phyloP scores from a whole-genome alignment of 2,888 invertebrate species.

The Nemapogon koenigi region DNA sequence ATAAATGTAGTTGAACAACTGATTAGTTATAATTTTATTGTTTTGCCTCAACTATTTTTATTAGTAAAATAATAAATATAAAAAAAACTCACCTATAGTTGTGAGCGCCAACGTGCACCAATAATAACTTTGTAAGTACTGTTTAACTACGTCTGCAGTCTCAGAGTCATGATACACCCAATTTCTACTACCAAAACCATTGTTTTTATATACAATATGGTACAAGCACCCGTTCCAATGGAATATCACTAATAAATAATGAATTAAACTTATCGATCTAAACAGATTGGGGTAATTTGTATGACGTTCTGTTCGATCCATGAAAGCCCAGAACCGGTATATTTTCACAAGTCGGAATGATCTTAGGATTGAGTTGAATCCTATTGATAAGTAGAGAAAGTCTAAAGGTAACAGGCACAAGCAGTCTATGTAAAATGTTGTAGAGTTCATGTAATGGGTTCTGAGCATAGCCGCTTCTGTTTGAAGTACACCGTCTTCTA shows the following conservation, averaged over 20 bases:
- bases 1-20: too few species aligned
- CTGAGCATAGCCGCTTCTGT: slow-evolving; percentile 93
- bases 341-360: slow-evolving; percentile 97
- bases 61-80: background rate
- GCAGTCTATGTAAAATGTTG: slow-evolving; percentile 98
- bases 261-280: slow-evolving; percentile 89
- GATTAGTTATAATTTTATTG: too few species aligned
- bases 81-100: slow-evolving; percentile 78
- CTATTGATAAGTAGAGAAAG: slow-evolving; percentile 97
- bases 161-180: slow-evolving; percentile 91
- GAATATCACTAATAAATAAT: slow-evolving; percentile 97
- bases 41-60: too few species aligned
- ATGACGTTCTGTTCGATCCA: slow-evolving; percentile 97
- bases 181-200: slow-evolving; percentile 92
- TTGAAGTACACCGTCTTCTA: slow-evolving; percentile 97
- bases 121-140: slow-evolving; percentile 97
- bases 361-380: slow-evolving; percentile 94
- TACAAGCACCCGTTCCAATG: slow-evolving; percentile 99
- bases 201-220: slow-evolving; percentile 95
- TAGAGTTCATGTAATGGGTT: slow-evolving; percentile 97
- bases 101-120: slow-evolving; percentile 97
- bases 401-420: slow-evolving; percentile 96
- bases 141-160: slow-evolving; percentile 88
- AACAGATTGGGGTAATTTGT: slow-evolving; percentile 99
- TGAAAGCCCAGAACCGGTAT: slow-evolving; percentile 97